Percentiles rank a stretch among this genome's conserved stretches.
Evolutionary conservation across 2,888 invertebrate species (phyloP).

Genomic region (Epistrophe eligans): DNA sequence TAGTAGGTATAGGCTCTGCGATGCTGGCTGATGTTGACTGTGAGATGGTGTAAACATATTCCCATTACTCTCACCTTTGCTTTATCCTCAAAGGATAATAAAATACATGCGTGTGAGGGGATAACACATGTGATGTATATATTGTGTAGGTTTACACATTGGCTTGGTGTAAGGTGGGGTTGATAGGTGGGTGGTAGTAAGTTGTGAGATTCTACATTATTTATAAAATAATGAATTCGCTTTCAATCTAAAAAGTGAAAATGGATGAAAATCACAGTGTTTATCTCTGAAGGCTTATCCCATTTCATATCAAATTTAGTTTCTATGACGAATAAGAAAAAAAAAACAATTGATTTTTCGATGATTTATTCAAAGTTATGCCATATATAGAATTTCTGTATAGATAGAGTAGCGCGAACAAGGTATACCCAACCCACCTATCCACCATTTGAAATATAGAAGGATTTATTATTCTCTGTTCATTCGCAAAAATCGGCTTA

Average conservation of each 20-base stretch:
- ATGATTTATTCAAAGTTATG: slow-evolving; percentile 1
- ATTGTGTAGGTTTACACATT: neutral
- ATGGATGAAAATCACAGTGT: slow-evolving; percentile 20
- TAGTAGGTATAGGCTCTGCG: neutral
- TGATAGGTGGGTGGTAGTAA: neutral
- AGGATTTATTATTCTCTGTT: neutral
- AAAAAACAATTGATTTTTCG: neutral
- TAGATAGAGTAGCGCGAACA: neutral
- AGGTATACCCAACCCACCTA: too few relatives aligned
- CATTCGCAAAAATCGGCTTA: too few relatives aligned
- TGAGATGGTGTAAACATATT: slow-evolving; percentile 50
- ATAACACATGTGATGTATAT: neutral
- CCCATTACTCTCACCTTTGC: slow-evolving; percentile 35
- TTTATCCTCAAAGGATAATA: slow-evolving; percentile 28
- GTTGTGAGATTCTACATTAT: neutral
- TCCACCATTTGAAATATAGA: neutral
- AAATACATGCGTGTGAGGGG: slow-evolving; percentile 9
- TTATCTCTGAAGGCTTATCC: slow-evolving; percentile 19
- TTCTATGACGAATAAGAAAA: neutral
- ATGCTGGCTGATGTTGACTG: neutral
- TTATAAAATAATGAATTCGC: neutral
- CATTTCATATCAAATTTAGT: neutral
- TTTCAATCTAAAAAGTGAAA: slow-evolving; percentile 13
- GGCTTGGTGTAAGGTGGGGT: neutral
- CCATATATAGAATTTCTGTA: neutral